Evolutionary conservation across 2,797 vertebrate genomes (phyloP).

Genomic region (Galago senegalensis): DNA sequence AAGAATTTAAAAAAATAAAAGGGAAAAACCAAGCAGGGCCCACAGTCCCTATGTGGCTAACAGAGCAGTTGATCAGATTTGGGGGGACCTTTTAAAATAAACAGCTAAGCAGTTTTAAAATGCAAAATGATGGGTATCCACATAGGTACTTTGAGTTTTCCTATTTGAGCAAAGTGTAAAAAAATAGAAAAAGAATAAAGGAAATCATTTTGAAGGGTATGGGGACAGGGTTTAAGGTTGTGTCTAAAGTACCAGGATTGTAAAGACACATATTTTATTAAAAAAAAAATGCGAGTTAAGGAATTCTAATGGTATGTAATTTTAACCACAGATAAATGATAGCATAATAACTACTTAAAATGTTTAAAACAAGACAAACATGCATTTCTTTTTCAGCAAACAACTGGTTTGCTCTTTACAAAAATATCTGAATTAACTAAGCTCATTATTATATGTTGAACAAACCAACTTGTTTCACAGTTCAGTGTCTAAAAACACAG

Average conservation of each 20-base stretch:
- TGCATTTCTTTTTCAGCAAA: not conserved
- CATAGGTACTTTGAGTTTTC: not conserved
- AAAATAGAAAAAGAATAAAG: not conserved
- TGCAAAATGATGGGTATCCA: not conserved
- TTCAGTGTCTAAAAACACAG: conserved; percentile 27
- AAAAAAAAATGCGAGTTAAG: conserved; percentile 1
- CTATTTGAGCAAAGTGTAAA: not conserved
- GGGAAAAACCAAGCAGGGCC: not conserved
- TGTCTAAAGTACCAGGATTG: not conserved
- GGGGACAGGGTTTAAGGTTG: not conserved
- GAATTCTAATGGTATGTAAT: not conserved
- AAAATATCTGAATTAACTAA: conserved; percentile 43
- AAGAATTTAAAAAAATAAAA: not conserved
- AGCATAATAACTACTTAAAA: not conserved
- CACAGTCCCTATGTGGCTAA: too few species aligned
- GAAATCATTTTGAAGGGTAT: not conserved
- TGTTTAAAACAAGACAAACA: conserved; percentile 9
- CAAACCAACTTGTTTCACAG: not conserved
- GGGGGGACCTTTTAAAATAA: not conserved
- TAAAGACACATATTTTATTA: not conserved
- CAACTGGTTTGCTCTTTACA: not conserved
- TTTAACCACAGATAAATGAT: not conserved
- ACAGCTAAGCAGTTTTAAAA: not conserved
- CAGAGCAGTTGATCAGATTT: not conserved
- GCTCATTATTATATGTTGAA: not conserved